These are phyloP conservation scores for Coboldia fuscipes DNA, from an alignment of 1,140 invertebrate species.

Conservation along the genomic window DNA sequence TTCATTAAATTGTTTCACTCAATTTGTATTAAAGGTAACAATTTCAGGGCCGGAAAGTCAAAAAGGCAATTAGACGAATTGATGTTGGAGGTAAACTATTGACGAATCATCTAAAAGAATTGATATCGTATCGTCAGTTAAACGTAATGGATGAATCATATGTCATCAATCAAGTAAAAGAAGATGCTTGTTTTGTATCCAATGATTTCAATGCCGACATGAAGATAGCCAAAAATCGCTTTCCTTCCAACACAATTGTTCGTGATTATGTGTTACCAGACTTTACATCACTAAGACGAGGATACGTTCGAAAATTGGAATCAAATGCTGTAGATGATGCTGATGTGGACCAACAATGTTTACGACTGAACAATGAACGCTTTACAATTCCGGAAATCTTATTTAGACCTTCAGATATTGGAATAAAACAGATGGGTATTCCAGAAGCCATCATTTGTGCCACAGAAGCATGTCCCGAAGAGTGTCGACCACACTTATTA, in stretches of 20 bases:
- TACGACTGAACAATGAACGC: conserved; percentile 77
- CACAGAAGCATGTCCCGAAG: conserved; percentile 47
- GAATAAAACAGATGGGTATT: conserved; percentile 85
- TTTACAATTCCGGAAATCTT: conserved; percentile 88
- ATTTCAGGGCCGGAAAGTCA: conserved; percentile 61
- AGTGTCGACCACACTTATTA: conserved; percentile 60
- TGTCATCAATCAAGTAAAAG: conserved; percentile 97
- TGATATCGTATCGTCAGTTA: conserved; percentile 89
- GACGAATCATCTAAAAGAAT: conserved; percentile 96
- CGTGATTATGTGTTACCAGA: conserved; percentile 92
- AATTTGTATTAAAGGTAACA: too few species aligned
- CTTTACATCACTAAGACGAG: conserved; percentile 66
- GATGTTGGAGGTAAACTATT: conserved; percentile 93
- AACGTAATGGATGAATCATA: conserved; percentile 99
- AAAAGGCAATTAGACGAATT: conserved; percentile 58
- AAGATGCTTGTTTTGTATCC: conserved; percentile 91
- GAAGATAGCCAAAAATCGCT: conserved; percentile 42
- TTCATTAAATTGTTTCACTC: too few species aligned
- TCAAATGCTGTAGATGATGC: conserved; percentile 20
- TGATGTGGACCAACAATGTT: conserved; percentile 49
- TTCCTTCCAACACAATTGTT: conserved; percentile 37
- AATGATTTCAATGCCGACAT: conserved; percentile 71
- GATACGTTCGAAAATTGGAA: conserved; percentile 48
- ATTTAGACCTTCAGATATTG: conserved; percentile 88
- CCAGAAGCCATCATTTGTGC: conserved; percentile 67